Evolutionary conservation across 1,140 invertebrate species (phyloP).

Genomic region (Neodiprion fabricii): DNA sequence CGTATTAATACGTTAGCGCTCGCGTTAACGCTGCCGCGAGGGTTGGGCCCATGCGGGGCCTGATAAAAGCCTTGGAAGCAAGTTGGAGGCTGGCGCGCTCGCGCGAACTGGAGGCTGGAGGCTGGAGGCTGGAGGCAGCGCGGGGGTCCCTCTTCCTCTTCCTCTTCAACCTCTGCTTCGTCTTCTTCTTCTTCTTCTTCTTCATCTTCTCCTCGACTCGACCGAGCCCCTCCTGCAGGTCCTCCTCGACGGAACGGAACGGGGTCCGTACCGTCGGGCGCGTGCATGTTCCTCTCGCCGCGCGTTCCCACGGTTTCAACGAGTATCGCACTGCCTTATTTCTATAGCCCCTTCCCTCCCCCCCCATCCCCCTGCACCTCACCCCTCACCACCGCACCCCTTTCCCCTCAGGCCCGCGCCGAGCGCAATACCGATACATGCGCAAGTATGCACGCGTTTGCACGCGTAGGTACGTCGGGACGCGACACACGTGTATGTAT

Average conservation of each 20-base stretch:
- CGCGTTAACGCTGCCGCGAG: background rate
- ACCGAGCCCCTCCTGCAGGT: background rate
- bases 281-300: slow-evolving; percentile 51
- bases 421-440: too few relatives aligned
- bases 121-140: too few relatives aligned
- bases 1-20: slow-evolving; percentile 1
- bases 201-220: background rate
- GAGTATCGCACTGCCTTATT: slow-evolving; percentile 56
- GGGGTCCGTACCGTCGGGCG: slow-evolving; percentile 60
- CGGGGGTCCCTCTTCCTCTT: background rate
- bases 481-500: too few relatives aligned
- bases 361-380: slow-evolving; percentile 26
- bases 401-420: slow-evolving; percentile 23
- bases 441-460: too few relatives aligned
- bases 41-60: background rate
- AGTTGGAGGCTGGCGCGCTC: background rate
- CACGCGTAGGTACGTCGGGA: too few relatives aligned
- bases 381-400: slow-evolving; percentile 25
- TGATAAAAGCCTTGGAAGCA: background rate
- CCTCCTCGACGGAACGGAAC: slow-evolving; percentile 24
- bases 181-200: background rate
- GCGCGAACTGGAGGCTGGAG: background rate
- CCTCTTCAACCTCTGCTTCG: background rate
- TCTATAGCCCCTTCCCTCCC: slow-evolving; percentile 26
- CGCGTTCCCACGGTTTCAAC: slow-evolving; percentile 58